Evolutionary conservation across 2,797 vertebrate species (phyloP), one percentile per base, ranked within the genome.

Genomic region (Kryptopterus vitreolus): DNA sequence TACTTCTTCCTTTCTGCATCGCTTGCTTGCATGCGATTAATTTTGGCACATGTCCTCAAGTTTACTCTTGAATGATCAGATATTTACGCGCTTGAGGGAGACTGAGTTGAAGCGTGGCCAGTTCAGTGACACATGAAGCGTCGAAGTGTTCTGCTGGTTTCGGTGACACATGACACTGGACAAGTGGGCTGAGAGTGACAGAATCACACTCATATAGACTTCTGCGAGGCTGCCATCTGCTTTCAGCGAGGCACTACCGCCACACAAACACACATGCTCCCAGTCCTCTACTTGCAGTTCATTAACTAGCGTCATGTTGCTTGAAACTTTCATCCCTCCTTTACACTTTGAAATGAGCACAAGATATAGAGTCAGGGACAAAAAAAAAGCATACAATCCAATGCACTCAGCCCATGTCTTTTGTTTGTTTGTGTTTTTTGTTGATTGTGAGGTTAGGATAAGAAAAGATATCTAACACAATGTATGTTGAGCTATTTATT

Each of bases 21-120:
- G 69, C 58, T 83, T 76, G 78, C 76, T 78, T 76, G 78, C 78
- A 78, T 79, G 77, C 52, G 76, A 84, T 86, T 86, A 86, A 82
- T 83, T 87, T 82, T 84, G 83, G 81, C 86, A 81, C 73, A 72
- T 79, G 76, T 81, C 75, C 84, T 79, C 57, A 71, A 84, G 84
- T 85, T 87, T 85, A 81, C 83, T 76, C 77, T 77, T 71, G 78
- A 84, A 63, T 76, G 83, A 84, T 87, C 83, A 68, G 79, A 87
- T 84, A 82, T 85, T 82, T 86, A 82, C 82, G 43, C 46, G 78
- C 35, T 62, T 77, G 80, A 81, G 70, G 55, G 69, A 81, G 73
- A 84, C 58, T 70, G 84, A 80, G 72, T 79, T 80, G 84, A 87
- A 86, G 80, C 80, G 80, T 76, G 77, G 81, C 85, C 81, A 83